Conservation (phyloP, 2,797 vertebrate species). For the Apogon talboti region DNA sequence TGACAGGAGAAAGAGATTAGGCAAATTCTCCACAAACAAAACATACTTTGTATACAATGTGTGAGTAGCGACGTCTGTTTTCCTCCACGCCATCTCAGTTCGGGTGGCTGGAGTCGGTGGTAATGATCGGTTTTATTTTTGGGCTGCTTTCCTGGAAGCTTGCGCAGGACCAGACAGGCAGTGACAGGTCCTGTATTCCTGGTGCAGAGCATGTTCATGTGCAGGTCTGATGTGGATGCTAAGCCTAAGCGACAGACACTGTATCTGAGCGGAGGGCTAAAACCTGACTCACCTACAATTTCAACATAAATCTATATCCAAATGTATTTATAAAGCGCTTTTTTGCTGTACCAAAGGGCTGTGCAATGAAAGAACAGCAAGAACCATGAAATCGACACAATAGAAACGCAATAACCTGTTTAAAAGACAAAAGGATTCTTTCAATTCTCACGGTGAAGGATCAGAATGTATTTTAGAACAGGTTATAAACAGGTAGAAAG, state of each 20-base stretch:
- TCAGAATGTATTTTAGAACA: too few relatives aligned
- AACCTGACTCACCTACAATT: constrained; percentile 52
- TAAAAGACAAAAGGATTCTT: too few relatives aligned
- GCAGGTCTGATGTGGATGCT: constrained; percentile 76
- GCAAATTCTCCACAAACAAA: constrained; percentile 50
- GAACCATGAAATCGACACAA: too few relatives aligned
- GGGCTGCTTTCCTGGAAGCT: constrained; percentile 63
- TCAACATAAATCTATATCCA: constrained; percentile 64
- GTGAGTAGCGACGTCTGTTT: constrained; percentile 30
- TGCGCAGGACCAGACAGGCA: constrained; percentile 64
- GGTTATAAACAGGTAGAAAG: too few relatives aligned
- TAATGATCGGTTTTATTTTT: constrained; percentile 80
- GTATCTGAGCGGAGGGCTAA: constrained; percentile 62
- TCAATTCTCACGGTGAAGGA: too few relatives aligned
- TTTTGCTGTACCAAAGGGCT: too few relatives aligned
- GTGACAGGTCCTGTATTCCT: constrained; percentile 79
- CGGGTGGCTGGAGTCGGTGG: constrained; percentile 54
- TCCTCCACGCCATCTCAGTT: constrained; percentile 38
- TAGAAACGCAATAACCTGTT: too few relatives aligned
- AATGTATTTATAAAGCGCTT: constrained; percentile 2
- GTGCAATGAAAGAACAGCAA: too few relatives aligned
- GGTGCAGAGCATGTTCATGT: constrained; percentile 59
- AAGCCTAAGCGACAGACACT: constrained; percentile 71
- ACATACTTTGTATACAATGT: constrained; percentile 52
- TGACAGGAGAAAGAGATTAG: constrained; percentile 42